Conservation (phyloP, 1,140 invertebrate genomes). For the Helicoverpa zea region DNA sequence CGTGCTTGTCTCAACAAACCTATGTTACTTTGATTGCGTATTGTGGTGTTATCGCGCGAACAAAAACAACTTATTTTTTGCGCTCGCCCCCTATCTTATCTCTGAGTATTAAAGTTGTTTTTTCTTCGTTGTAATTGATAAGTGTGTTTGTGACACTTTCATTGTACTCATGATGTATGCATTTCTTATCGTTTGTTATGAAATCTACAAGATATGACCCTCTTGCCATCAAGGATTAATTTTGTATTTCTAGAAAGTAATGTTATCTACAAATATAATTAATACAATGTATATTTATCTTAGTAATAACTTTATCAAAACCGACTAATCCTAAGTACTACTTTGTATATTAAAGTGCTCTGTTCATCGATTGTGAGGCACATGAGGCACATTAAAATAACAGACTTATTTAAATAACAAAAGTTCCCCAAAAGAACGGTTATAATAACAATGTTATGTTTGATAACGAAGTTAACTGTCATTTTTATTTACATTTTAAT, state of each 20-base stretch:
- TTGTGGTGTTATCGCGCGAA: neutral
- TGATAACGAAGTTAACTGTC: neutral
- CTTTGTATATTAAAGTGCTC: neutral
- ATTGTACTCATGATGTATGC: slow-evolving; percentile 26
- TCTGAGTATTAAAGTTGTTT: slow-evolving; percentile 25
- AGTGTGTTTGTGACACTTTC: slow-evolving; percentile 25
- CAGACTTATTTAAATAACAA: neutral
- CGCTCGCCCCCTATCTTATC: slow-evolving; percentile 22
- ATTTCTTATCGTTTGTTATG: slow-evolving; percentile 32
- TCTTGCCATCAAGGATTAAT: neutral
- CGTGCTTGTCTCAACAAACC: slow-evolving; percentile 2
- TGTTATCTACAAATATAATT: neutral
- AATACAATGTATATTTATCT: neutral
- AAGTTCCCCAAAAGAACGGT: neutral
- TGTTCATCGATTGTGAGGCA: neutral
- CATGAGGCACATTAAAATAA: neutral
- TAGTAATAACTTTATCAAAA: neutral
- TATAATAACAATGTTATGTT: neutral
- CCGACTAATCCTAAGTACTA: neutral
- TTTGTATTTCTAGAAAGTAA: slow-evolving; percentile 1
- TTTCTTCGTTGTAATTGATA: slow-evolving; percentile 19
- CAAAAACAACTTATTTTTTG: slow-evolving; percentile 20
- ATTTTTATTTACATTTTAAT: too few species aligned
- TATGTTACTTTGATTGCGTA: slow-evolving; percentile 6
- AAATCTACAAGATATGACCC: neutral